A percentile compares a stretch with the other conserved stretches of the same genome.
Conservation (phyloP, 2,113 vertebrate genomes). For the Hemibagrus wyckioides region DNA sequence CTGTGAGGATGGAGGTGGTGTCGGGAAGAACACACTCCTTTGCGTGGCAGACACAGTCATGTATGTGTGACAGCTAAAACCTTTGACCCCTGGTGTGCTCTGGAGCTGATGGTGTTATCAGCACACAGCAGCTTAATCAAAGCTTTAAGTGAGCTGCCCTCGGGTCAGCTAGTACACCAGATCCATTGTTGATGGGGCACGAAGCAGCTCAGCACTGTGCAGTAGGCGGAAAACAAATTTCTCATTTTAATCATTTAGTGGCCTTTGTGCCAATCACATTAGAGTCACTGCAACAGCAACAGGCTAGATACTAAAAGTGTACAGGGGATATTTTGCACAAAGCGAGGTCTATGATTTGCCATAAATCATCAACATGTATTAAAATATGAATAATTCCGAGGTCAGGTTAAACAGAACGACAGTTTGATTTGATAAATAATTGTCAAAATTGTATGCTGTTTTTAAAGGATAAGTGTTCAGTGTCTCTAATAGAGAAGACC, state of each 20-base stretch:
- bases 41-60: not conserved
- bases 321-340: not conserved
- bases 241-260: constrained; percentile 29
- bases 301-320: not conserved
- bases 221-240: constrained; percentile 12
- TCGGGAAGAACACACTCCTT: not conserved
- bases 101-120: constrained; percentile 40
- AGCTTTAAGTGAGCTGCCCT: constrained; percentile 23
- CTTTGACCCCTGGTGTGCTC: constrained; percentile 34
- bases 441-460: not conserved
- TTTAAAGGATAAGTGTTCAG: not conserved
- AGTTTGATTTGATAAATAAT: too few relatives aligned
- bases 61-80: not conserved
- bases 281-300: not conserved
- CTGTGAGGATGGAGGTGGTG: not conserved
- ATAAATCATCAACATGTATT: too few relatives aligned
- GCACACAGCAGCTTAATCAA: constrained; percentile 32
- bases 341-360: not conserved
- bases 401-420: too few relatives aligned
- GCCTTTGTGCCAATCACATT: constrained; percentile 29
- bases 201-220: constrained; percentile 9
- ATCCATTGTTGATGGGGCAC: not conserved
- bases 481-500: not conserved
- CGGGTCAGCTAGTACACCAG: constrained; percentile 11
- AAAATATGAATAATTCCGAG: too few relatives aligned